Evolutionary conservation across 2,113 vertebrate genomes (phyloP), one percentile per base, ranked within the genome.

Genomic region (Phodopus roborovskii): DNA sequence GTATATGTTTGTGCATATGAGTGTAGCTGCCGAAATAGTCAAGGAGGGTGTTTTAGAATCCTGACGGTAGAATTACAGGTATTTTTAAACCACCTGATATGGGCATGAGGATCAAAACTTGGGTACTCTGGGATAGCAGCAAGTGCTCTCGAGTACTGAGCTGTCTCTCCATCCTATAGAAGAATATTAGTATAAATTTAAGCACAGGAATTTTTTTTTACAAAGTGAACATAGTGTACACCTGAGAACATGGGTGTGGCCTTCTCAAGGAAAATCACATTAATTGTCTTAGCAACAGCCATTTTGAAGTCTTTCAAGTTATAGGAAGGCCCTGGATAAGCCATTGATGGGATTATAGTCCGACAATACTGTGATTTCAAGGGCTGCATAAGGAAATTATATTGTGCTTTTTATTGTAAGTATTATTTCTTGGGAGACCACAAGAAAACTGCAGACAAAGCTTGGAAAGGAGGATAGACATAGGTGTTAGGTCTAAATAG

Each of bases 401-500:
- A 7, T 36, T 48, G n/a, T 87, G 20, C 12, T 33, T 16, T 53
- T 26, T 53, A 70, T n/a, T 87, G 22, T 87, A 87, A 53, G 53
- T 16, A 22, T 15, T 28, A 7, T 87, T 53, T 87, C 33, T 87
- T 30, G 3, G 12, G 19, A 70, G 42, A 87, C 22, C 36, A 22
- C 64, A 13, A 70, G 64, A 70, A 50, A 17, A 87, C 36, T n/a
- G 19, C 42, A 70, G 45, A 64, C 0, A 53, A 22, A 53, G 12
- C 45, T 53, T 3, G 1, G 20, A 39, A 71, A 12, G 3, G 6
- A 5, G 30, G 53, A 53, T 0, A 3, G 33, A 28, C 2, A 50
- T 4, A 39, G 26, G 50, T 39, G 48, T 30, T 87, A n/a, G 62
- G 33, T 24, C 53, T 71, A 10, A 28, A 7, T 17, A 71, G 71